Conservation (phyloP, 2,888 invertebrate genomes). For the Euproctis similis region DNA sequence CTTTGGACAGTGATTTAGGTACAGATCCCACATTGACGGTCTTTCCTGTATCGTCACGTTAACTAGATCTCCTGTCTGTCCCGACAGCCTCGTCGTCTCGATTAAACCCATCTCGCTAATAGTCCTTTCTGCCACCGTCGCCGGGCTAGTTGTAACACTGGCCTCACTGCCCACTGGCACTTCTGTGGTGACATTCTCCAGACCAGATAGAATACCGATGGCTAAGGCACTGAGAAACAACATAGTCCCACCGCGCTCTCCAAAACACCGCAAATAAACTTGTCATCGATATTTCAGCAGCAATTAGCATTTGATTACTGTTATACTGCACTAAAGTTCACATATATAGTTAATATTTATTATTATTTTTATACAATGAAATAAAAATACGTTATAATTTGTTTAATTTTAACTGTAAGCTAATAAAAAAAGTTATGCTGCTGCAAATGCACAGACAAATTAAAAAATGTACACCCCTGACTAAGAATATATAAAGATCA, state of each 20-base stretch:
- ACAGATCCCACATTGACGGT: conserved; percentile 67
- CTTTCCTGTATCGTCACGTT: conserved; percentile 63
- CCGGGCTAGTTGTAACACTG: conserved; percentile 47
- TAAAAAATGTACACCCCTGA: no score
- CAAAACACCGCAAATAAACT: conserved; percentile 33
- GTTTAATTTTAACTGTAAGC: no score
- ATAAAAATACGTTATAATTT: no score
- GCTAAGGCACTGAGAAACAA: conserved; percentile 72
- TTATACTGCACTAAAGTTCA: conserved; percentile 31
- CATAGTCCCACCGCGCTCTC: conserved; percentile 63
- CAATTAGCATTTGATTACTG: conserved; percentile 56
- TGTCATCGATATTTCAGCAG: conserved; percentile 48
- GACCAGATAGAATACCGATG: conserved; percentile 62
- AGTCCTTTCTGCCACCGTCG: conserved; percentile 23
- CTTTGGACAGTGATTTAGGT: conserved; percentile 75
- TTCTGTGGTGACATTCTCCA: conserved; percentile 63
- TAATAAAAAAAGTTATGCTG: no score
- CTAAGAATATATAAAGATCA: background rate
- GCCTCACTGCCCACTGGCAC: conserved; percentile 52
- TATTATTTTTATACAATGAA: no score
- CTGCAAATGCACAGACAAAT: no score
- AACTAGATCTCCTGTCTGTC: conserved; percentile 48
- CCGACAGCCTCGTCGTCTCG: conserved; percentile 48
- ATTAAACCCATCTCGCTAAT: conserved; percentile 54
- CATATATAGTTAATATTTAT: conserved; percentile 8